Evolutionary conservation across 1,140 invertebrate species (phyloP).

Genomic region (Tribolium castaneum): DNA sequence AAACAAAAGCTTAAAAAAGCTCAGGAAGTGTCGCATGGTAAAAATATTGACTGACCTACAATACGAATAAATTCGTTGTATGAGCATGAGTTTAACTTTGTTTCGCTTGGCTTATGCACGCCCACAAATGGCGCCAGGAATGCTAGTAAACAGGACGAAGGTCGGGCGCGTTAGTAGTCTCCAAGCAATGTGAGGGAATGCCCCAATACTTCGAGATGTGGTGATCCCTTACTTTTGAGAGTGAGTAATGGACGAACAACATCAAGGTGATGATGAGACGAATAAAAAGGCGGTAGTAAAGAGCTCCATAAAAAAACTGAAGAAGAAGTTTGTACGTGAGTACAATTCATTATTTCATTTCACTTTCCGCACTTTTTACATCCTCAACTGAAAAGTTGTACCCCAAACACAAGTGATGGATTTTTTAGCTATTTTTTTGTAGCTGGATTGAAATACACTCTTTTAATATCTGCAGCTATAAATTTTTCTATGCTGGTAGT

Average conservation of each 20-base stretch:
- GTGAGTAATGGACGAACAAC: constrained; percentile 11
- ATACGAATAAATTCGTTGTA: background rate
- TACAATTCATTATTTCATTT: background rate
- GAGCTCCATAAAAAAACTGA: background rate
- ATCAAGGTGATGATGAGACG: constrained; percentile 6
- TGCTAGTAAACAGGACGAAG: background rate
- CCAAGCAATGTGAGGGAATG: background rate
- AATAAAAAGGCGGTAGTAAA: constrained; percentile 7
- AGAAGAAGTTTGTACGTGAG: constrained; percentile 28
- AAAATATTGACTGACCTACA: constrained; percentile 6
- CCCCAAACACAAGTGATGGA: too few species aligned
- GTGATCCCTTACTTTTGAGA: background rate
- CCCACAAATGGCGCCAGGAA: background rate
- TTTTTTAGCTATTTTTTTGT: constrained; percentile 39
- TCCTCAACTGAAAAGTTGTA: too few species aligned
- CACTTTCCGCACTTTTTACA: background rate
- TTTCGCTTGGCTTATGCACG: background rate
- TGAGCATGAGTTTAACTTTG: background rate
- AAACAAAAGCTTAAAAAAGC: background rate
- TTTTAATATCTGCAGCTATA: constrained; percentile 49
- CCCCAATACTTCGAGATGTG: background rate
- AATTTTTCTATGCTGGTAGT: constrained; percentile 55
- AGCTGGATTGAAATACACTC: constrained; percentile 53
- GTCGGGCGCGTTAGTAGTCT: constrained; percentile 1
- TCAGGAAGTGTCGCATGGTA: too few species aligned